Evolutionary conservation across 2,888 invertebrate species (phyloP), one percentile per base, ranked within the genome.

Genomic region (Phyto melanocephala): DNA sequence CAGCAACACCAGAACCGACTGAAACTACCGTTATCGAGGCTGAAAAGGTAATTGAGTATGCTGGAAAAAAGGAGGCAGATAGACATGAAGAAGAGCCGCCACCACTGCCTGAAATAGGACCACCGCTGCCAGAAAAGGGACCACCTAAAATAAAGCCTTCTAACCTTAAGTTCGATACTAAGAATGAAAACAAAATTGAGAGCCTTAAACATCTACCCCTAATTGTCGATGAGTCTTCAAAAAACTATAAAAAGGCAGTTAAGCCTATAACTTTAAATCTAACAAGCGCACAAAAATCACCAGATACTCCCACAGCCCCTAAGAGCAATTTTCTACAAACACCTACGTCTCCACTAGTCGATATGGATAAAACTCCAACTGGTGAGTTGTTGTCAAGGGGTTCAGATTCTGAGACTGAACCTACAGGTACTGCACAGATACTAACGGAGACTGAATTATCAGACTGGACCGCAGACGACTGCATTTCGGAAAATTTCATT

Each of bases 361-460:
- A 91, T 80, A 89, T 88, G 78, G 91, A 91, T 72, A 90, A 90
- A 84, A 91, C 91, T 13, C 91, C 91, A 20, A 91, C 91, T 0
- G 91, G 87, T 0, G 89, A 90, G 24, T 6, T 87, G 1, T 56
- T 87, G 6, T 89, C 90, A 0, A 85, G 86, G 1, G 92, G 92
- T 85, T 95, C 95, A 0, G 95, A 95, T 85, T 95, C 95, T 0
- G 93, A 94, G 70, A 94, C 94, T 1, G 95, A 95, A 85, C 92
- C 93, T 1, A 94, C 94, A 0, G 89, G 88, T 20, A 89, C 89
- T 1, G 95, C 95, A 0, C 93, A 95, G 1, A 95, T 94, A 2
- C 92, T 96, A 11, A 96, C 96, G 0, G 97, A 97, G 90, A 96
- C 96, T 0, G 97, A 97, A 88, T 92, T 96, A n/a, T 96, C 96